Evolutionary conservation across 2,888 invertebrate genomes (phyloP).

Genomic region (Drosophila aldrichi): DNA sequence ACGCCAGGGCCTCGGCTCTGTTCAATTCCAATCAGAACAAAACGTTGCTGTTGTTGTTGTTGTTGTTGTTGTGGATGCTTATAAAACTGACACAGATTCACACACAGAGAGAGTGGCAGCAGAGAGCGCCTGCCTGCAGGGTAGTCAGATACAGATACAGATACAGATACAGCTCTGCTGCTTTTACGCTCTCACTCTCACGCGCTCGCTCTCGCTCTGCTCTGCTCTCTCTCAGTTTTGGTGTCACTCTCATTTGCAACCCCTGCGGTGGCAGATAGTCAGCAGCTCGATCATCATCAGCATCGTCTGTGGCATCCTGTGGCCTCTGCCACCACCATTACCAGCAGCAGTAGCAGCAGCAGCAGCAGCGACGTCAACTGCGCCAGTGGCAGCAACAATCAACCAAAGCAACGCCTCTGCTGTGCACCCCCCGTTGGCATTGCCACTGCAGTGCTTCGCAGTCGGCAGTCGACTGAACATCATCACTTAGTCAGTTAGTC

Average conservation of each 20-base stretch:
- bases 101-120: conserved; percentile 9
- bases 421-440: conserved; percentile 9
- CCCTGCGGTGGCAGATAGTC: conserved; percentile 80
- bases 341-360: not conserved
- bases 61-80: conserved; percentile 34
- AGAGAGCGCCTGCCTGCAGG: conserved; percentile 38
- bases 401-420: conserved; percentile 57
- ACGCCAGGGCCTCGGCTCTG: conserved; percentile 24
- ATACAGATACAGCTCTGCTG: conserved; percentile 29
- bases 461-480: conserved; percentile 45
- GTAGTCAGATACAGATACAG: conserved; percentile 57
- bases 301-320: conserved; percentile 41
- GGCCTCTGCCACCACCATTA: conserved; percentile 29
- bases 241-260: conserved; percentile 71
- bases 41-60: not conserved
- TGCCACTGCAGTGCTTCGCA: conserved; percentile 14
- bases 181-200: conserved; percentile 15
- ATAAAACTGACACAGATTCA: conserved; percentile 78
- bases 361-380: conserved; percentile 21
- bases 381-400: conserved; percentile 29
- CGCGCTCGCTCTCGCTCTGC: not conserved
- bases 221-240: not conserved
- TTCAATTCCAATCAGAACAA: conserved; percentile 68
- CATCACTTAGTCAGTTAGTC: conserved; percentile 71
- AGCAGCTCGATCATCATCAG: conserved; percentile 58